Evolutionary conservation across 2,888 invertebrate genomes (phyloP), one percentile per base, ranked within the genome.

Genomic region (Tridacna gigas): DNA sequence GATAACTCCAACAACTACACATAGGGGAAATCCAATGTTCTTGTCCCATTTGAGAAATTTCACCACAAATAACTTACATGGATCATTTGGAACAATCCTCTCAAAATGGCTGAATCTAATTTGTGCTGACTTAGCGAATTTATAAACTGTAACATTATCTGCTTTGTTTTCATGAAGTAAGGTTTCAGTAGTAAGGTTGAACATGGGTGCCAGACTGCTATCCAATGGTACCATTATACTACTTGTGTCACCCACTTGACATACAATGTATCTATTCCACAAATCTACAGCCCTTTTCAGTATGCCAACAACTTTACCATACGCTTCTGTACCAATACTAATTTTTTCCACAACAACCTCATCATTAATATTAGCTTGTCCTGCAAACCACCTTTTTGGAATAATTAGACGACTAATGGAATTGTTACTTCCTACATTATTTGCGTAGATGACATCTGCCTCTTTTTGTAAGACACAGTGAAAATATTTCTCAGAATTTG

Each of bases 11-110:
- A 94, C 89, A 13, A 93, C 93, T 47, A 94, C 85, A 66, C 94
- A 93, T 3, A 93, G 77, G 0, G 93, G 93, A 9, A 89, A 84
- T n/a, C 87, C 86, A 66, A 91, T 87, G 4, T 84, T 86, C 22
- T 88, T 80, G 20, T 93, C 90, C 93, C 93, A 94, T 25, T 91
- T 92, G 73, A 94, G 79, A 79, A 91, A 93, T n/a, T 91, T 89
- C 18, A 93, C 93, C 13, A 93, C 87, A 90, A 93, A 93, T 66
- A 94, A 79, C 75, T 92, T 93, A 3, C 81, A 80, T n/a, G 81
- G 73, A 45, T 91, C 83, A 7, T 77, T 37, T 13, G 86, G 83
- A 37, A 91, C 87, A 18, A 93, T 83, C 18, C 84, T 88, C 76
- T 93, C 93, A 75, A 89, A 90, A 65, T 92, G 91, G 82, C 90